A percentile compares a stretch with the other conserved stretches of the same genome.
These are phyloP conservation scores for Nebria brevicollis DNA, from an alignment of 2,888 invertebrate genomes.

Conservation along the genomic window DNA sequence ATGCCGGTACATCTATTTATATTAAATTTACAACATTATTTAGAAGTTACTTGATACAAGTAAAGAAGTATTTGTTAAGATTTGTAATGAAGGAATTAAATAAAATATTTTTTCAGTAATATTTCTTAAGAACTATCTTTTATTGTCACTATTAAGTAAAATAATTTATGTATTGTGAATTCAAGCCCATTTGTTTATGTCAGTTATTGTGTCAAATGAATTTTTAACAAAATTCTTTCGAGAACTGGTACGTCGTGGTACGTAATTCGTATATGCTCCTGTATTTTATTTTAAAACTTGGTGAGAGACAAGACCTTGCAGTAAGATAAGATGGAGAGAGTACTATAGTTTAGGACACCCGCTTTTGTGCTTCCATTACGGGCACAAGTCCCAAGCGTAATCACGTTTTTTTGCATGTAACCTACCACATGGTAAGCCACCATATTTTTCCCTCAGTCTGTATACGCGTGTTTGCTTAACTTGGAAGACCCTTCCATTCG, in stretches of 20 bases:
- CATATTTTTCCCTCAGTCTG: background rate
- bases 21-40: background rate
- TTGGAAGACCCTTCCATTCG: background rate
- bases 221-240: background rate
- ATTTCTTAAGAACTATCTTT: no score
- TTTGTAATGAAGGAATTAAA: background rate
- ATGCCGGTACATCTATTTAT: background rate
- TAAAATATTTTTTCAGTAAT: background rate
- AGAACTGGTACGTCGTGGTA: background rate
- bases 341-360: background rate
- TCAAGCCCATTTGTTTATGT: background rate
- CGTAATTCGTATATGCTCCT: background rate
- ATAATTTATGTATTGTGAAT: no score
- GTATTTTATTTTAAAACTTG: background rate
- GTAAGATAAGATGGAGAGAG: background rate
- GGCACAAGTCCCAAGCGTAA: slow-evolving; percentile 44
- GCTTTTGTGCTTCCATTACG: slow-evolving; percentile 38
- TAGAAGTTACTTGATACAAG: background rate
- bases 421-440: slow-evolving; percentile 38
- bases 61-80: background rate
- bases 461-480: background rate
- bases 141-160: no score
- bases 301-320: background rate
- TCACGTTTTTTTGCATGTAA: slow-evolving; percentile 46
- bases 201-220: background rate